These are phyloP conservation scores for Anthopleura sola DNA, from an alignment of 64 coral and sea anemone genomes.

Conservation along the genomic window DNA sequence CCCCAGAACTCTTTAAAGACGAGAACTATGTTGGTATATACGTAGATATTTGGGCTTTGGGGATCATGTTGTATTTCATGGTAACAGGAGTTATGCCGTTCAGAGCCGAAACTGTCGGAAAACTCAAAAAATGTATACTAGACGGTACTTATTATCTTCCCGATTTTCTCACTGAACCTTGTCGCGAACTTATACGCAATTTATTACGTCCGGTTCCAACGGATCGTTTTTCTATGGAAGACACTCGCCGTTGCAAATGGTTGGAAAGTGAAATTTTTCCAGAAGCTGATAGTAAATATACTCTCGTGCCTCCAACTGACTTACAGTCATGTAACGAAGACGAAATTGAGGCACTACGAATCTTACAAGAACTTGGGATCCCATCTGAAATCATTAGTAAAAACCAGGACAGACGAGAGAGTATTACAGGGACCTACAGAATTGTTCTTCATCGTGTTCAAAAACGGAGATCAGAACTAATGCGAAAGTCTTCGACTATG, in stretches of 20 bases:
- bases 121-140: constrained; percentile 93
- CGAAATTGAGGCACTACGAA: constrained; percentile 65
- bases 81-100: constrained; percentile 99
- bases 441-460: constrained; percentile 87
- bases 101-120: constrained; percentile 92
- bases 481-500: constrained; percentile 71
- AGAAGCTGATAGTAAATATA: constrained; percentile 68
- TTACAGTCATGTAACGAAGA: constrained; percentile 49
- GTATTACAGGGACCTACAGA: constrained; percentile 89
- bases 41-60: constrained; percentile 96
- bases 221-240: constrained; percentile 91
- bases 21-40: constrained; percentile 95
- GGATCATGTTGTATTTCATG: constrained; percentile 94
- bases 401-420: constrained; percentile 71
- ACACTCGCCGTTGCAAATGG: constrained; percentile 77
- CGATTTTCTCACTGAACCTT: constrained; percentile 90
- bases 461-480: constrained; percentile 66
- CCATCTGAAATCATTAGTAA: constrained; percentile 55
- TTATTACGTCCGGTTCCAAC: constrained; percentile 82
- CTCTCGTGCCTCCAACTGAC: constrained; percentile 40
- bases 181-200: constrained; percentile 81
- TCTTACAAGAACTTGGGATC: constrained; percentile 72
- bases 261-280: constrained; percentile 83
- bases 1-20: constrained; percentile 96
- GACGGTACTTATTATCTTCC: constrained; percentile 94